Evolutionary conservation across 2,888 invertebrate species (phyloP), one percentile per base, ranked within the genome.

Genomic region (Harmothoe impar): DNA sequence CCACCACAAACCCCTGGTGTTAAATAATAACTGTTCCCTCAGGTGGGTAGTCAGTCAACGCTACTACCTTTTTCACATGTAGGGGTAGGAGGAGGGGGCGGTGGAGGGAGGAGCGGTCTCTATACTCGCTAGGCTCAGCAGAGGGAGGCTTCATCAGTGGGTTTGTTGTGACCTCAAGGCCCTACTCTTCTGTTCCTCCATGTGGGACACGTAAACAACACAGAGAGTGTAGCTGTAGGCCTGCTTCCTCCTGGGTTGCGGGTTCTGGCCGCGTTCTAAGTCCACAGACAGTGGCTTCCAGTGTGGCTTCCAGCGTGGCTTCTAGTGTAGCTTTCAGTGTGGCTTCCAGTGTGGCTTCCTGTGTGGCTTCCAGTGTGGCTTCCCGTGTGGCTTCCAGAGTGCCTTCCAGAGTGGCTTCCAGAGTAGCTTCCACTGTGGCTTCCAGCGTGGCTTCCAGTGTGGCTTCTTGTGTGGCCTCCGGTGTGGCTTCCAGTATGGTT

Each of bases 331-430:
- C 43, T 43, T 43, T 10, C 3, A 10, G n/a, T n/a, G n/a, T n/a
- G n/a, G 72, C 72, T 72, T 72, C 72, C 72, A 29, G 23, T 72
- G 29, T 72, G 72, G 72, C 72, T 72, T 72, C 72, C 72, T 25
- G 3, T 43, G 43, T 43, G 43, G 43, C 43, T 43, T 43, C 43
- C 10, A 43, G 10, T 43, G 10, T 43, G 43, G 43, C 43, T 43
- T 43, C 43, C 3, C n/a, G n/a, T n/a, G n/a, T n/a, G n/a, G n/a
- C n/a, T n/a, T n/a, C n/a, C n/a, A n/a, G n/a, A n/a, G n/a, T n/a
- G n/a, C n/a, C n/a, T n/a, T n/a, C n/a, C n/a, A n/a, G n/a, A n/a
- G n/a, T n/a, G n/a, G 72, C 72, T 72, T 72, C 72, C 72, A 29
- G 23, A 15, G 29, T 72, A 25, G 72, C 72, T 72, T 72, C 72